Percentiles rank a stretch among this genome's conserved stretches.
Conservation (phyloP, 1,140 invertebrate genomes). For the Anastrepha obliqua region DNA sequence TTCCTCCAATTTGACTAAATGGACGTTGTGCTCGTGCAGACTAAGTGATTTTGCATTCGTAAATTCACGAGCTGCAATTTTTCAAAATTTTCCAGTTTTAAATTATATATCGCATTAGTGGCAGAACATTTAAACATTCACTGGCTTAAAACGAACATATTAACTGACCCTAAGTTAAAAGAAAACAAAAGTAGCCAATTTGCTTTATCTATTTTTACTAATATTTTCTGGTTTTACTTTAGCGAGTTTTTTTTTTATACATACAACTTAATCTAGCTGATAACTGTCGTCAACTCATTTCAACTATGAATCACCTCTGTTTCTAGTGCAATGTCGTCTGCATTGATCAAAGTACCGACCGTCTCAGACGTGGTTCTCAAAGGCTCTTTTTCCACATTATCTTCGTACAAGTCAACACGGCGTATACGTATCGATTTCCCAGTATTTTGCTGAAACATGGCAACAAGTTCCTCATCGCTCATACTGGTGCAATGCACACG, state of each 20-base stretch:
- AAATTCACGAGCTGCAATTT: slow-evolving; percentile 37
- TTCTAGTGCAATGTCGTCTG: slow-evolving; percentile 41
- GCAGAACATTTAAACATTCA: too few relatives aligned
- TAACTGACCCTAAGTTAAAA: too few relatives aligned
- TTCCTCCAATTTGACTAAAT: slow-evolving; percentile 38
- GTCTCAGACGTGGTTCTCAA: neutral
- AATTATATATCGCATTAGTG: too few relatives aligned
- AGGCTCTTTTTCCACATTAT: neutral
- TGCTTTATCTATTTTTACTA: too few relatives aligned
- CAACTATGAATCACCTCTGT: slow-evolving; percentile 19
- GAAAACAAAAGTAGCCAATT: too few relatives aligned
- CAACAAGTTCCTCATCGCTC: slow-evolving; percentile 55
- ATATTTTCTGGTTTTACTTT: too few relatives aligned
- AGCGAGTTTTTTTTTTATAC: neutral
- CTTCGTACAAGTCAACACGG: neutral
- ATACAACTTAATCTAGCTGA: neutral
- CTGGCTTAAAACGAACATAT: too few relatives aligned
- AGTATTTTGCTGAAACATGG: slow-evolving; percentile 59
- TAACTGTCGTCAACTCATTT: neutral
- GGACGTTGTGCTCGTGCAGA: slow-evolving; percentile 28
- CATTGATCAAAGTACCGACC: neutral
- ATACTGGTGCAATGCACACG: slow-evolving; percentile 55
- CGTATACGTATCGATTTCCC: slow-evolving; percentile 53
- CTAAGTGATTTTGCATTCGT: slow-evolving; percentile 11
- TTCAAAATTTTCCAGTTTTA: neutral